Percentiles rank a stretch among this genome's conserved stretches.
Evolutionary conservation across 1,140 invertebrate genomes (phyloP).

Genomic region (Temnothorax nylanderi): DNA sequence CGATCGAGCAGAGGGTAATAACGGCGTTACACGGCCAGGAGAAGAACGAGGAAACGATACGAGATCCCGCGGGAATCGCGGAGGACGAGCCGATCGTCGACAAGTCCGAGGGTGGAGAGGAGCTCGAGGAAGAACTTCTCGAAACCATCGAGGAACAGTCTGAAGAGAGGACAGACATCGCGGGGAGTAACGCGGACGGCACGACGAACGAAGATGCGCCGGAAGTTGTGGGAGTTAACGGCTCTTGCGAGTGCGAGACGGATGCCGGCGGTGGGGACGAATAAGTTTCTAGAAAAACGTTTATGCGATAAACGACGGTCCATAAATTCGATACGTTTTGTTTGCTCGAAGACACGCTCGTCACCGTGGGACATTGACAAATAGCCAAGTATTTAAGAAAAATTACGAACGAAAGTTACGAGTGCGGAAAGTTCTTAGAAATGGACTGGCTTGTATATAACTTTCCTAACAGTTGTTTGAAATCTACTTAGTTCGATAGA

Average conservation of each 20-base stretch:
- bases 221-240: constrained; percentile 55
- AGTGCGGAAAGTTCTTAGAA: neutral
- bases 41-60: constrained; percentile 64
- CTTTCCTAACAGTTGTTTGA: constrained; percentile 21
- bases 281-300: constrained; percentile 57
- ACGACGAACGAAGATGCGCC: neutral
- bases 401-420: constrained; percentile 7
- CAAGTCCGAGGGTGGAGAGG: constrained; percentile 55
- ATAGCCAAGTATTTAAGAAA: constrained; percentile 2
- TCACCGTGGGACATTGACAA: neutral
- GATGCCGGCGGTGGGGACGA: constrained; percentile 52
- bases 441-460: neutral
- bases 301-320: constrained; percentile 64
- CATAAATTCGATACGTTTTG: constrained; percentile 58
- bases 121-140: constrained; percentile 61
- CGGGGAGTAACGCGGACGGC: constrained; percentile 14
- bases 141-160: constrained; percentile 68
- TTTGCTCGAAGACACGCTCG: constrained; percentile 62
- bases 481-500: constrained; percentile 39
- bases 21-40: constrained; percentile 74
- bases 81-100: constrained; percentile 50
- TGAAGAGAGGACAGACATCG: constrained; percentile 69
- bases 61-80: constrained; percentile 62
- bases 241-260: constrained; percentile 51
- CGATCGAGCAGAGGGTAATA: constrained; percentile 78